A percentile compares a stretch with the other conserved stretches of the same genome.
These are phyloP conservation scores for Puma concolor DNA, from an alignment of 2,113 vertebrate genomes.

Conservation along the genomic window DNA sequence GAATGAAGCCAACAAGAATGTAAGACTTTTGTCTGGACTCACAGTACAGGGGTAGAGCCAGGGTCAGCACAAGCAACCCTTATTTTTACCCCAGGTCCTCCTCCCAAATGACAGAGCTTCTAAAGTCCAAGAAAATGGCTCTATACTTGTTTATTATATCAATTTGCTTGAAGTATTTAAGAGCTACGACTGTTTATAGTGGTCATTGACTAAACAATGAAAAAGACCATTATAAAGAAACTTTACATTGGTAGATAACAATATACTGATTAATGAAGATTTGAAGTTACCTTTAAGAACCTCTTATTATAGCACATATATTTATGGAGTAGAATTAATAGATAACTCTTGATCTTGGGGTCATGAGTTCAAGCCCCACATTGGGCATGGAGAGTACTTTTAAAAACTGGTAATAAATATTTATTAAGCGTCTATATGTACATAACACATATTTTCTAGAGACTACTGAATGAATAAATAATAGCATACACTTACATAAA, in stretches of 20 bases:
- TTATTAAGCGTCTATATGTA: neutral
- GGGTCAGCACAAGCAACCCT: neutral
- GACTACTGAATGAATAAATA: neutral
- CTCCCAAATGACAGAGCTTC: neutral
- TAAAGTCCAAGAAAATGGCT: neutral
- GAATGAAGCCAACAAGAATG: neutral
- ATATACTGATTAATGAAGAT: neutral
- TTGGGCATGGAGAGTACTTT: neutral
- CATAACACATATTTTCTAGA: neutral
- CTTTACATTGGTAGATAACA: neutral
- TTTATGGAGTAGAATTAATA: neutral
- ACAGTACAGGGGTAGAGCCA: neutral
- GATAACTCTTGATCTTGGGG: neutral
- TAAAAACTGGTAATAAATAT: neutral
- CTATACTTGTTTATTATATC: neutral
- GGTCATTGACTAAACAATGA: neutral
- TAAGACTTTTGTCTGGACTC: neutral
- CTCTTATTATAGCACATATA: neutral
- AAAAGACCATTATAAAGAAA: slow-evolving; percentile 2
- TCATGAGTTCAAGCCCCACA: neutral
- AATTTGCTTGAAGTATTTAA: neutral
- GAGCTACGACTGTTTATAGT: neutral
- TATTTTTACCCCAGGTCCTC: neutral
- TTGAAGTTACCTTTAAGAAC: neutral
- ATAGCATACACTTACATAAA: neutral